phyloP scores from a whole-genome alignment of 2,888 invertebrate species.

The Philaethria dido region DNA sequence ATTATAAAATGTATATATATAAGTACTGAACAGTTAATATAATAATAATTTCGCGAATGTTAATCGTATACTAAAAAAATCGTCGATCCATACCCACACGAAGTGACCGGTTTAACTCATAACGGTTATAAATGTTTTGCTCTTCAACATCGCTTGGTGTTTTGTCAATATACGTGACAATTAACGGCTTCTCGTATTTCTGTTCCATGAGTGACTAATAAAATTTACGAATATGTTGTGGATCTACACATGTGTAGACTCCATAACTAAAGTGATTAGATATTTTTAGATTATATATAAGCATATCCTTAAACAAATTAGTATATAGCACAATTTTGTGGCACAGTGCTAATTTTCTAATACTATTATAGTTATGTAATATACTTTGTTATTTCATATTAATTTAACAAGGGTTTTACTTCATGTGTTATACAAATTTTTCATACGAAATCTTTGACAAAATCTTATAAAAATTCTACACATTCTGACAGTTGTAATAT shows the following conservation, averaged over 20 bases:
- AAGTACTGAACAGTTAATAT: too few species aligned
- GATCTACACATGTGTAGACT: conserved; percentile 28
- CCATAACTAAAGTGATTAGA: conserved; percentile 6
- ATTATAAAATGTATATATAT: too few species aligned
- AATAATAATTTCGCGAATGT: neutral
- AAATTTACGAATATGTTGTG: conserved; percentile 6
- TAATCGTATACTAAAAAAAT: conserved; percentile 29
- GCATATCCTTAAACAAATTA: conserved; percentile 3
- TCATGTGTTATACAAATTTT: neutral
- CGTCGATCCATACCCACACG: conserved; percentile 46
- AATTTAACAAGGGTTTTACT: neutral
- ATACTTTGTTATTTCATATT: neutral
- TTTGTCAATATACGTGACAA: conserved; percentile 61
- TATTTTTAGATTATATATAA: neutral
- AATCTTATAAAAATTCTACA: neutral
- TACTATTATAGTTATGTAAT: neutral
- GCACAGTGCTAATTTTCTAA: too few species aligned
- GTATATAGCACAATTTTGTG: neutral
- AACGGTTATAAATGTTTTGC: conserved; percentile 54
- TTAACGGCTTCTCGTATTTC: conserved; percentile 41
- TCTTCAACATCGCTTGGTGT: conserved; percentile 55
- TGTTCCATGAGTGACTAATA: conserved; percentile 41
- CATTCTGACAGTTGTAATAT: neutral
- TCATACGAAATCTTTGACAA: neutral
- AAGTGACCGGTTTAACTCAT: conserved; percentile 57